Evolutionary conservation across 2,888 invertebrate genomes (phyloP).

Genomic region (Dinocampus coccinellae): DNA sequence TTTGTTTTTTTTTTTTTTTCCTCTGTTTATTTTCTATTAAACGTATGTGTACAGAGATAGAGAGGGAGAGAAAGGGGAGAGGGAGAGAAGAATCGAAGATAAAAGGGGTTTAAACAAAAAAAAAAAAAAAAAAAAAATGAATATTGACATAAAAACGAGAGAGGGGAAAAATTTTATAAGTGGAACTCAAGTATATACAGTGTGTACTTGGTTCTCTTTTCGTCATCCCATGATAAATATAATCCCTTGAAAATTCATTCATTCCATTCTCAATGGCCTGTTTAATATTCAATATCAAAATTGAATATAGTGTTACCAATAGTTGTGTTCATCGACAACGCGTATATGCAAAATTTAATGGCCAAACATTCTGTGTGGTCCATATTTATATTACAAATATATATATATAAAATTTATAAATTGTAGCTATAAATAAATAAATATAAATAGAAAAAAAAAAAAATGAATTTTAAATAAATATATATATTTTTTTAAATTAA

Average conservation of each 20-base stretch:
- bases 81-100: too few relatives aligned
- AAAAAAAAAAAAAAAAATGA: neutral
- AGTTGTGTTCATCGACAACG: slow-evolving; percentile 52
- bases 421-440: neutral
- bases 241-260: slow-evolving; percentile 22
- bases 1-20: too few relatives aligned
- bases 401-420: neutral
- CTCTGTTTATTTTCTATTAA: too few relatives aligned
- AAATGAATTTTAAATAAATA: too few relatives aligned
- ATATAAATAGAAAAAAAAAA: neutral
- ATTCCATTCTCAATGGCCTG: slow-evolving; percentile 26
- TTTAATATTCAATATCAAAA: slow-evolving; percentile 62
- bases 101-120: neutral
- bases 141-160: neutral
- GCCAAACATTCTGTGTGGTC: slow-evolving; percentile 58
- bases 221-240: neutral
- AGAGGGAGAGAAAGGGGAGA: too few relatives aligned
- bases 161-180: neutral
- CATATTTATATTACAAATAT: slow-evolving; percentile 9
- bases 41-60: too few relatives aligned
- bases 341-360: slow-evolving; percentile 58
- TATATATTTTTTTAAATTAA: too few relatives aligned
- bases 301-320: slow-evolving; percentile 63
- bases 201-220: neutral
- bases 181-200: too few relatives aligned